Evolutionary conservation across 2,888 invertebrate species (phyloP), one percentile per base, ranked within the genome.

Genomic region (Xanthorhoe spadicearia): DNA sequence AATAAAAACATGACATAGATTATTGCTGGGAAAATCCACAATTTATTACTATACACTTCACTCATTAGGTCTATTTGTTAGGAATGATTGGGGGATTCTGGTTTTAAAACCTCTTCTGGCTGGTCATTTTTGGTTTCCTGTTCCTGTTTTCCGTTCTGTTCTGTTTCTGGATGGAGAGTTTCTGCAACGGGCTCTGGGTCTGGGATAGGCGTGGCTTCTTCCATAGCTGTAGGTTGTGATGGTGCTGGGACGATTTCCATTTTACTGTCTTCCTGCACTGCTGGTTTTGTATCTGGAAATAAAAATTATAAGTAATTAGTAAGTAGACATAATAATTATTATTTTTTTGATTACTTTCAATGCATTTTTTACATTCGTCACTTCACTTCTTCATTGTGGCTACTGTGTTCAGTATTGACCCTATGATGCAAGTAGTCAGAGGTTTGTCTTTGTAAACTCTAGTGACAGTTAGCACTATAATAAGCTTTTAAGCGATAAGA

Each of bases 181-280:
- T 58, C 49, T 1, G 60, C 65, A 0, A 35, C 6, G 10, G 46
- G 9, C 0, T 53, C 57, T 7, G 64, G 43, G 8, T 23, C 48
- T 0, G 62, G 57, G 0, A 19, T 38, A 8, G 17, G 48, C 15
- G 15, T 13, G 13, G 48, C 55, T 17, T 64, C 59, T 38, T 59
- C 50, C 48, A 59, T 50, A 38, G 60, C n/a, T 19, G 51, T 56
- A 8, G 54, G n/a, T 18, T 17, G 49, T 59, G 64, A 38, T 2
- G 56, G 18, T 18, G 48, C 61, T 19, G 61, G 28, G 17, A 13
- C 50, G 35, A 35, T 46, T 51, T 66, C 51, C n/a, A 78, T 71
- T 75, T 80, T 83, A 57, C 62, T 81, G 58, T 80, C 78, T n/a
- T 81, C 78, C 58, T 58, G 58, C 15, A 51, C 51, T 23, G 23